phyloP scores from a whole-genome alignment of 2,888 invertebrate species.

The Nemoura dubitans region DNA sequence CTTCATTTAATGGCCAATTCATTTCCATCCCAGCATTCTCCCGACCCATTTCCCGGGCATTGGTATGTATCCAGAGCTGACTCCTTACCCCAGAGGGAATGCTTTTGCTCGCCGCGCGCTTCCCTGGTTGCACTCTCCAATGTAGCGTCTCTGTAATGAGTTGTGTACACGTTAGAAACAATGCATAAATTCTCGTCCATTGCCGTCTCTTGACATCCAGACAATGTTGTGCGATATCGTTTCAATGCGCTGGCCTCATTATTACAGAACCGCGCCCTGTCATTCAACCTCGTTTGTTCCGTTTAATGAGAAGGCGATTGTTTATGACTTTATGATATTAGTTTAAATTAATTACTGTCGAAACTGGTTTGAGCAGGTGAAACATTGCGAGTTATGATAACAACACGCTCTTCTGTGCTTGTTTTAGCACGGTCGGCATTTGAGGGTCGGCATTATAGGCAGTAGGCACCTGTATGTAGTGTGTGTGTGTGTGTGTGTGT shows the following conservation, averaged over 20 bases:
- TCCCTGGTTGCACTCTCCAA: background rate
- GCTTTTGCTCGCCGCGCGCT: background rate
- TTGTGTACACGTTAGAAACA: background rate
- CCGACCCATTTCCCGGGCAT: constrained; percentile 21
- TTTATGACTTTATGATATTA: constrained; percentile 12
- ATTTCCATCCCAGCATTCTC: constrained; percentile 30
- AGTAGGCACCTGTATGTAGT: too few species aligned
- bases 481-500: background rate
- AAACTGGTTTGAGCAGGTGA: background rate
- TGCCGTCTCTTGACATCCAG: background rate
- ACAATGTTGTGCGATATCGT: background rate
- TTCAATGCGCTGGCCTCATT: background rate
- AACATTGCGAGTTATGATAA: background rate
- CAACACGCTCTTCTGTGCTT: background rate
- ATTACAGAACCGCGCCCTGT: background rate
- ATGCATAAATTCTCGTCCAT: background rate
- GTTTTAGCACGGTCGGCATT: background rate
- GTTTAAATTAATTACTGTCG: background rate
- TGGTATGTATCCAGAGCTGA: background rate
- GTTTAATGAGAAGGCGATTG: constrained; percentile 12
- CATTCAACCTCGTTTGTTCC: background rate
- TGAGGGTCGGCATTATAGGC: background rate
- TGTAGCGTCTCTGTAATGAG: background rate
- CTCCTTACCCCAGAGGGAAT: background rate
- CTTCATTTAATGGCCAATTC: constrained; percentile 34